Percentiles rank a stretch among this genome's conserved stretches.
These are phyloP conservation scores for Clarias gariepinus DNA, from an alignment of 2,113 vertebrate species.

Conservation along the genomic window DNA sequence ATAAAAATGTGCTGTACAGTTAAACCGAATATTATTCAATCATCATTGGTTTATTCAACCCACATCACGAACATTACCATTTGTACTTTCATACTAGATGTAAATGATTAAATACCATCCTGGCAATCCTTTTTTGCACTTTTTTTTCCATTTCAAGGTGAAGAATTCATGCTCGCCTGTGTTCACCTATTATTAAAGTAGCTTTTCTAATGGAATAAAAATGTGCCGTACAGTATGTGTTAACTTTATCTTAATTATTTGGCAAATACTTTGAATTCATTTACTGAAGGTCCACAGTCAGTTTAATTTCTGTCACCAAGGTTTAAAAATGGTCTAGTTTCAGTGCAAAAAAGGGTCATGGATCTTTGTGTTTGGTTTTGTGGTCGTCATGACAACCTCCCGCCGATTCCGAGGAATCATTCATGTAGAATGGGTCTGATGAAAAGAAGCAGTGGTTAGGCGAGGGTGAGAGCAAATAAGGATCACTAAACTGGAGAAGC, in stretches of 20 bases:
- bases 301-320: neutral
- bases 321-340: neutral
- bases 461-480: slow-evolving; percentile 54
- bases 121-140: neutral
- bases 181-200: slow-evolving; percentile 24
- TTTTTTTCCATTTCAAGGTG: slow-evolving; percentile 40
- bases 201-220: slow-evolving; percentile 19
- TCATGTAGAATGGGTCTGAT: slow-evolving; percentile 58
- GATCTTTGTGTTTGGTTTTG: slow-evolving; percentile 44
- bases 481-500: slow-evolving; percentile 43
- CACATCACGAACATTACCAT: too few relatives aligned
- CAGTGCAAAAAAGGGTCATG: slow-evolving; percentile 51
- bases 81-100: slow-evolving; percentile 7
- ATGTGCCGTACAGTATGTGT: neutral
- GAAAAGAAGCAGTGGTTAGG: slow-evolving; percentile 50
- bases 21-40: too few relatives aligned
- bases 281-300: slow-evolving; percentile 39
- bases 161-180: slow-evolving; percentile 24
- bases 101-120: neutral
- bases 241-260: slow-evolving; percentile 18
- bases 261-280: slow-evolving; percentile 28
- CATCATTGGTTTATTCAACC: too few relatives aligned
- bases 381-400: slow-evolving; percentile 57
- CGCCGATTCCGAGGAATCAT: slow-evolving; percentile 45
- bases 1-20: too few relatives aligned